Conservation (phyloP, 2,888 invertebrate genomes). For the Pogonocherus hispidulus region DNA sequence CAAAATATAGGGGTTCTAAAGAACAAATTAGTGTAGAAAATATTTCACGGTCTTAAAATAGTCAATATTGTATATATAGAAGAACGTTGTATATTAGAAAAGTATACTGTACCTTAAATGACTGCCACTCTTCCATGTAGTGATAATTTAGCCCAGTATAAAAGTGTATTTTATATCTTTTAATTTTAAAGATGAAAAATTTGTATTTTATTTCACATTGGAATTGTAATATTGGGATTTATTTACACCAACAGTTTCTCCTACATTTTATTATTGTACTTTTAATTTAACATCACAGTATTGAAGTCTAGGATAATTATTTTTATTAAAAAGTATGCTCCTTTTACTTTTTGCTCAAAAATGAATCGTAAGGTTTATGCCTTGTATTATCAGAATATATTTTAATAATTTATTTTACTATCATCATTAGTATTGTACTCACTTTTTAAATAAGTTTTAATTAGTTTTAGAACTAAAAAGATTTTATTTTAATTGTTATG, state of each 20-base stretch:
- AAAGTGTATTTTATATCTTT: not conserved
- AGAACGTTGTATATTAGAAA: conserved; percentile 17
- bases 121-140: conserved; percentile 30
- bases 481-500: conserved; percentile 46
- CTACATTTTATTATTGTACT: conserved; percentile 9
- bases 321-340: conserved; percentile 7
- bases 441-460: conserved; percentile 39
- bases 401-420: conserved; percentile 45
- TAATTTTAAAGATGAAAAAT: not conserved
- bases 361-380: conserved; percentile 10
- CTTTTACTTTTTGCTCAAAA: conserved; percentile 29
- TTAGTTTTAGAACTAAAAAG: conserved; percentile 37
- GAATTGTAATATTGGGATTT: conserved; percentile 33
- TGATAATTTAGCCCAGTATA: not conserved
- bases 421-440: conserved; percentile 38
- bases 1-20: conserved; percentile 18
- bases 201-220: not conserved
- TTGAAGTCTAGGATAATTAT: conserved; percentile 16
- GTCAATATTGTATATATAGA: conserved; percentile 31
- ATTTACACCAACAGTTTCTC: conserved; percentile 30
- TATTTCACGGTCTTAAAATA: conserved; percentile 9
- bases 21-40: conserved; percentile 23
- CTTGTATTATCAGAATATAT: conserved; percentile 22
- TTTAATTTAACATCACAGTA: conserved; percentile 46
- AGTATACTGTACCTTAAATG: conserved; percentile 30